Conservation (phyloP, 2,797 vertebrate species). For the Cossypha dichroa region DNA sequence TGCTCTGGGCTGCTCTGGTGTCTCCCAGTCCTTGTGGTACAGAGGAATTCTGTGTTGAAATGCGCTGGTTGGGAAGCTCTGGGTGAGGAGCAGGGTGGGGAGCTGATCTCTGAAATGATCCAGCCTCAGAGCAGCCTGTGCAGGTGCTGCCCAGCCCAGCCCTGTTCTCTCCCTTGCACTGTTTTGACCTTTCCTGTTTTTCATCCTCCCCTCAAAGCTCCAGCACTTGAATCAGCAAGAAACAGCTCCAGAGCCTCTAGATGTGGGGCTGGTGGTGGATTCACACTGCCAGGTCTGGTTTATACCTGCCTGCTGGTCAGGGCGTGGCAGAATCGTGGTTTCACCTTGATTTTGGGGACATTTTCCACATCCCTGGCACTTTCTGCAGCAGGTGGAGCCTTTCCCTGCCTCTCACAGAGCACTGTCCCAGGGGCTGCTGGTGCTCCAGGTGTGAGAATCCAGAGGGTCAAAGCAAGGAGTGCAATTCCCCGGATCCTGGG, state of each 20-base stretch:
- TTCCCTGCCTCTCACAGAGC: not conserved
- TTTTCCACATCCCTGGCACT: not conserved
- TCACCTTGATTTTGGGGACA: not conserved
- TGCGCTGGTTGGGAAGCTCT: not conserved
- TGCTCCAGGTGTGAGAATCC: not conserved
- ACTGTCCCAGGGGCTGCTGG: not conserved
- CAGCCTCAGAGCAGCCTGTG: not conserved
- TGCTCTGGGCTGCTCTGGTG: not conserved
- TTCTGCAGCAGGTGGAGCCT: not conserved
- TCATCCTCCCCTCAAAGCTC: not conserved
- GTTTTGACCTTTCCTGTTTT: constrained; percentile 6
- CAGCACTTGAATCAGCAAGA: not conserved
- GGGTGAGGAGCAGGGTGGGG: not conserved
- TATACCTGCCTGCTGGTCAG: not conserved
- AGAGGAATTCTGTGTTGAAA: not conserved
- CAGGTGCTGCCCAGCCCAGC: constrained; percentile 19
- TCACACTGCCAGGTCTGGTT: fast-evolving
- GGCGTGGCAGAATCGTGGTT: not conserved
- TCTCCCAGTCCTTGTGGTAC: fast-evolving
- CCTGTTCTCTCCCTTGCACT: not conserved
- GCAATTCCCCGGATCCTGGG: not conserved
- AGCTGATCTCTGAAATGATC: not conserved
- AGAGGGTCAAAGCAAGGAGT: not conserved
- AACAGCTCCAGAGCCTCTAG: not conserved
- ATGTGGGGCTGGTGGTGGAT: not conserved